Evolutionary conservation across 1,140 invertebrate species (phyloP), one percentile per base, ranked within the genome.

Genomic region (Lepidurus arcticus): DNA sequence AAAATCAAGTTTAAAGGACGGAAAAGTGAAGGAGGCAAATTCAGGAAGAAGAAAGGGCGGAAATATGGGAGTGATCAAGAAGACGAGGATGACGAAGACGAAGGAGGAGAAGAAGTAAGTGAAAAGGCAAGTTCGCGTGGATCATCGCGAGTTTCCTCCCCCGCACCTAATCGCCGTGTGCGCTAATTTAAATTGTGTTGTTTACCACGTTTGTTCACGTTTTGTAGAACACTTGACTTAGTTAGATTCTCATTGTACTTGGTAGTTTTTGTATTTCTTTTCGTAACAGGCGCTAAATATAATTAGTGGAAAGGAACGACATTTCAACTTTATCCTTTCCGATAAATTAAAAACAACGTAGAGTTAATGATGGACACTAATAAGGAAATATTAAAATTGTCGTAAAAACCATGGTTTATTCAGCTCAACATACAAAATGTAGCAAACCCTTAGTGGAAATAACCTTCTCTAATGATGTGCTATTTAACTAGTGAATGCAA

Each of bases 101-200:
- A 80, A 42, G 74, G 77, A 21, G 74, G 75, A n/a, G 81, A 80
- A 7, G 81, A 80, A 76, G 78, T 73, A 0, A 81, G 81, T 74
- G 82, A 81, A 34, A 81, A 80, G 75, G 78, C 76, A 34, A 81
- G 82, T 73, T 83, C 83, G 16, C 76, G 81, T 75, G 81, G 81
- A 73, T 82, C 81, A 21, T 82, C 81, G n/a, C 75, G 82, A 75
- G 81, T 82, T 21, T 81, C 81, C 7, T 82, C 82, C 9, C 83
- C 81, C 26, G 80, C 81, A 73, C 82, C 82, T 44, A 42, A 53
- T 78, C 76, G 76, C 42, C 76, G 76, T 76, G 65, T 53, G 34
- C 76, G 76, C 65, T 76, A 76, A 76, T 24, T 44, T 16, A 44
- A 10, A 10, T 47, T 65, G 34, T 76, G 24, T 47, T 76, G 44